Evolutionary conservation across 2,888 invertebrate genomes (phyloP).

Genomic region (Sylvicola fuscatus): DNA sequence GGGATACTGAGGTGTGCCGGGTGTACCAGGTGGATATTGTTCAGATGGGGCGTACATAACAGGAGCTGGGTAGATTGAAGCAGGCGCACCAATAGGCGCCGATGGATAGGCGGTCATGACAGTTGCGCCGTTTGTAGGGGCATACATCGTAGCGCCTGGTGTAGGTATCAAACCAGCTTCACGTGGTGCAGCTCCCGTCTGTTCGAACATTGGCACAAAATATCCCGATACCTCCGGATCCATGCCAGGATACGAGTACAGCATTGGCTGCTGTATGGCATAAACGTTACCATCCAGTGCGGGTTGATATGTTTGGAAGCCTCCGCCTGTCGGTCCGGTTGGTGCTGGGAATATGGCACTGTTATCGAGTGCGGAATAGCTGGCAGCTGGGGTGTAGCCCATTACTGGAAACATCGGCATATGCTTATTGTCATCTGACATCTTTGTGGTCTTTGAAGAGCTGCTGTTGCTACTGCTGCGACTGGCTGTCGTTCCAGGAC

Average conservation of each 20-base stretch:
- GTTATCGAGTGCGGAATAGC: conserved; percentile 19
- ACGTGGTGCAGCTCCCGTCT: conserved; percentile 15
- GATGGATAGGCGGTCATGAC: conserved; percentile 23
- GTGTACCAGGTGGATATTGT: conserved; percentile 14
- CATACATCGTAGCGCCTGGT: not conserved
- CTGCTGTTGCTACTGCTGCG: conserved; percentile 1
- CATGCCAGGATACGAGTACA: conserved; percentile 22
- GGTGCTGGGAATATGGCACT: conserved; percentile 21
- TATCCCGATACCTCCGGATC: conserved; percentile 23
- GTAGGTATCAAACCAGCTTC: conserved; percentile 10
- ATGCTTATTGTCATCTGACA: not conserved
- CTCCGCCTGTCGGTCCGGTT: conserved; percentile 15
- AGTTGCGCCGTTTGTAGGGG: conserved; percentile 15
- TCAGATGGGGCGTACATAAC: conserved; percentile 23
- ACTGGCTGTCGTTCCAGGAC: conserved; percentile 1
- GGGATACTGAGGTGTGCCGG: conserved; percentile 22
- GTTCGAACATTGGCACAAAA: conserved; percentile 25
- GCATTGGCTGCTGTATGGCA: conserved; percentile 25
- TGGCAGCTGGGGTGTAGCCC: conserved; percentile 1
- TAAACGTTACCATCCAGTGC: conserved; percentile 25
- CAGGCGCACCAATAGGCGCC: conserved; percentile 17
- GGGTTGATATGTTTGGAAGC: conserved; percentile 7
- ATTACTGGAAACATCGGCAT: conserved; percentile 2
- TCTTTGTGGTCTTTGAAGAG: not conserved
- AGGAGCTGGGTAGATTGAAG: conserved; percentile 23